Percentiles rank a stretch among this genome's conserved stretches.
Evolutionary conservation across 2,113 vertebrate species (phyloP).

Genomic region (Cisticola juncidis): DNA sequence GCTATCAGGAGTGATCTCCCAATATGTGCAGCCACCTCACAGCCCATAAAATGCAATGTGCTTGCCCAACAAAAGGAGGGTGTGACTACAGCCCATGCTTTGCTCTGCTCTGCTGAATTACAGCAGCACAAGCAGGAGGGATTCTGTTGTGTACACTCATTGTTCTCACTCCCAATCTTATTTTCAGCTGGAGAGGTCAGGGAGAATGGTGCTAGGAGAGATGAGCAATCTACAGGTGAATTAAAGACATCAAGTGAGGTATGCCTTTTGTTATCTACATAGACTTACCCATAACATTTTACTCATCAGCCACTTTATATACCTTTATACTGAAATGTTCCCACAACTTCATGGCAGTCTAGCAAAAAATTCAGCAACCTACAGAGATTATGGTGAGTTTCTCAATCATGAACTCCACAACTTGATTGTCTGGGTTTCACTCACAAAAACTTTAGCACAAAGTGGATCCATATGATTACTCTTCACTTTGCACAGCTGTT

Average conservation of each 20-base stretch:
- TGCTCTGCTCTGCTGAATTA: background rate
- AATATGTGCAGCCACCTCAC: background rate
- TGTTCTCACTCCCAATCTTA: background rate
- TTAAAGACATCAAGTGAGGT: background rate
- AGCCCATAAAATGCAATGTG: accelerated
- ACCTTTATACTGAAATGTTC: background rate
- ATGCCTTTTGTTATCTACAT: background rate
- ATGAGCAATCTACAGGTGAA: background rate
- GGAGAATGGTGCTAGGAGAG: background rate
- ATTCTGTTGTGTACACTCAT: background rate
- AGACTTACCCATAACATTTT: background rate
- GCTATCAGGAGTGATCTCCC: background rate
- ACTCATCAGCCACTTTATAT: background rate
- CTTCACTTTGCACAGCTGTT: background rate
- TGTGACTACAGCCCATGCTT: background rate
- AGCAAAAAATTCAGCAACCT: background rate
- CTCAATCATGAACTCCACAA: background rate
- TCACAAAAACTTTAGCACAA: background rate
- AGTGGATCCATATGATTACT: background rate
- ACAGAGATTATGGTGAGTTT: background rate
- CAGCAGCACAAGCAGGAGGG: background rate
- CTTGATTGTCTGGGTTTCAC: background rate
- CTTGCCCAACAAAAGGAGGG: background rate
- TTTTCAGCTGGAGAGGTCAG: background rate
- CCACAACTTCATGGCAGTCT: background rate